Percentiles rank a stretch among this genome's conserved stretches.
These are phyloP conservation scores for Prosopocoilus inquinatus DNA, from an alignment of 2,888 invertebrate species.

Conservation along the genomic window DNA sequence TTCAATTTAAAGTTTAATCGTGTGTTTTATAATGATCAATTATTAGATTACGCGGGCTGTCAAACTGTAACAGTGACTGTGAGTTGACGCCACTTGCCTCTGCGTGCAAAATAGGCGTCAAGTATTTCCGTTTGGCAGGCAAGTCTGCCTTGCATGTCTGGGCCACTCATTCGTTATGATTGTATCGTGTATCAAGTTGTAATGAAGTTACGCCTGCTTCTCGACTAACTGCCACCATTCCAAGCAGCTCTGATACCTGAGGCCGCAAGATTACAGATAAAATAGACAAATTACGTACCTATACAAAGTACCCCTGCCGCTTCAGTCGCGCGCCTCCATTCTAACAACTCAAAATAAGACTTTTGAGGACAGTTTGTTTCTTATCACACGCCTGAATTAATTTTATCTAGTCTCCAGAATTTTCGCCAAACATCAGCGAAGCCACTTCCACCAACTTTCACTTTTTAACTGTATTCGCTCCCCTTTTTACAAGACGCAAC, in stretches of 20 bases:
- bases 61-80: constrained; percentile 1
- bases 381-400: too few species aligned
- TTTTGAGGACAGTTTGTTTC: too few species aligned
- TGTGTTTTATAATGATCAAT: too few species aligned
- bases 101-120: constrained; percentile 15
- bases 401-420: too few species aligned
- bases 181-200: constrained; percentile 36
- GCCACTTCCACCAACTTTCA: too few species aligned
- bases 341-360: not conserved
- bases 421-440: too few species aligned
- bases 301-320: constrained; percentile 1
- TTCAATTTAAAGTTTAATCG: too few species aligned
- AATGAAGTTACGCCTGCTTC: constrained; percentile 34
- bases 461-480: too few species aligned
- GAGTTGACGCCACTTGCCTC: constrained; percentile 1
- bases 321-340: too few species aligned
- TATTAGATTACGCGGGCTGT: not conserved
- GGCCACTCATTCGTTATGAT: constrained; percentile 34
- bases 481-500: too few species aligned
- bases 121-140: constrained; percentile 21
- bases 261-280: constrained; percentile 32
- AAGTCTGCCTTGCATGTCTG: constrained; percentile 30
- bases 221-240: constrained; percentile 21
- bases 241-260: constrained; percentile 24
- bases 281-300: constrained; percentile 31